Conservation (phyloP, 2,888 invertebrate genomes). For the Tenthredo mesomela region DNA sequence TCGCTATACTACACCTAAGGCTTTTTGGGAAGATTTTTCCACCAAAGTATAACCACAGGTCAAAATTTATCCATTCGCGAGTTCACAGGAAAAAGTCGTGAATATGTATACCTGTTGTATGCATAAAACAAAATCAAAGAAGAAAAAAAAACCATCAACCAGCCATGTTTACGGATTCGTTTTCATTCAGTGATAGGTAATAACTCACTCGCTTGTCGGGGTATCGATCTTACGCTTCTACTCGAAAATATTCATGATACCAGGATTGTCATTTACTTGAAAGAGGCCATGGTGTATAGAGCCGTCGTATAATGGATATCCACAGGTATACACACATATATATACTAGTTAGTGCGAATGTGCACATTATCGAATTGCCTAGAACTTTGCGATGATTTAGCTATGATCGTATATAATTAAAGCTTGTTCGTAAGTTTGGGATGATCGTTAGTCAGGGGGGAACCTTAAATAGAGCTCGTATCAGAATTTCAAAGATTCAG, state of each 20-base stretch:
- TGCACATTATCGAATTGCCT: neutral
- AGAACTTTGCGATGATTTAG: neutral
- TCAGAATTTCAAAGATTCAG: neutral
- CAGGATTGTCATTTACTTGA: neutral
- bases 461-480: neutral
- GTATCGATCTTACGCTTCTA: slow-evolving; percentile 30
- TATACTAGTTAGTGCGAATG: neutral
- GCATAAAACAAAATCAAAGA: neutral
- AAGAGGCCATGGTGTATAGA: neutral
- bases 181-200: slow-evolving; percentile 19
- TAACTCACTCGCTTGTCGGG: slow-evolving; percentile 29
- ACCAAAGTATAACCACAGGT: neutral
- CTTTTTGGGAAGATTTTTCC: neutral
- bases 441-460: neutral
- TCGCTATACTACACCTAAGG: neutral
- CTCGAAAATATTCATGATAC: neutral
- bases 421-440: neutral
- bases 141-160: slow-evolving; percentile 1
- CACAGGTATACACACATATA: neutral
- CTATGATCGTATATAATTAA: neutral
- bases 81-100: neutral
- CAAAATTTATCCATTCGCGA: neutral
- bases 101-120: neutral
- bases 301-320: neutral
- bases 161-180: slow-evolving; percentile 27